Conservation (phyloP, 2,113 vertebrate species). For the Bagarius yarrelli region DNA sequence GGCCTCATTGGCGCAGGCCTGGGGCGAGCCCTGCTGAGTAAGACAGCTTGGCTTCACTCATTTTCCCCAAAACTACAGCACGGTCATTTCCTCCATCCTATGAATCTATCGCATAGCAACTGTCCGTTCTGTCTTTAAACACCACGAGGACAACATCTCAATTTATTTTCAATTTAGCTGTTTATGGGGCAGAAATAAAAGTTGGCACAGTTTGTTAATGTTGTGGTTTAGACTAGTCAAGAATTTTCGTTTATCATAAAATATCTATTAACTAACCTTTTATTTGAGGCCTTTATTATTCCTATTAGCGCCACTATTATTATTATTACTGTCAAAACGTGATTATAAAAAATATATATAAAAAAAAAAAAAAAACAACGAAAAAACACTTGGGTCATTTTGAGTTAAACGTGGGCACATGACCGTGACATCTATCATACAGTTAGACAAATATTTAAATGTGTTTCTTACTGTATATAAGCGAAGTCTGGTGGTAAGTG, state of each 20-base stretch:
- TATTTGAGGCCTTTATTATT: slow-evolving; percentile 11
- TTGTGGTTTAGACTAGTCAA: background rate
- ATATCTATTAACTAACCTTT: slow-evolving; percentile 8
- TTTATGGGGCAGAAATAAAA: slow-evolving; percentile 34
- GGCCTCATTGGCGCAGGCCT: slow-evolving; percentile 59
- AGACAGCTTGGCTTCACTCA: slow-evolving; percentile 33
- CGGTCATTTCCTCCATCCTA: slow-evolving; percentile 51
- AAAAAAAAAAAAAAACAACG: too few species aligned
- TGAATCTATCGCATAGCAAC: slow-evolving; percentile 54
- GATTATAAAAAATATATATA: background rate
- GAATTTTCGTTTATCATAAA: background rate
- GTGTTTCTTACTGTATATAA: slow-evolving; percentile 48
- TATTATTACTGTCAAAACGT: slow-evolving; percentile 30
- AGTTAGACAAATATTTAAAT: slow-evolving; percentile 46
- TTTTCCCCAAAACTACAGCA: slow-evolving; percentile 38
- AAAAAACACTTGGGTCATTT: slow-evolving; percentile 16
- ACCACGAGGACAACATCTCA: slow-evolving; percentile 39
- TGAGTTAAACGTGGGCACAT: slow-evolving; percentile 24
- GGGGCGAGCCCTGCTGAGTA: slow-evolving; percentile 56
- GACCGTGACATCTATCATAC: slow-evolving; percentile 34
- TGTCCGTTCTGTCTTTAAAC: slow-evolving; percentile 53
- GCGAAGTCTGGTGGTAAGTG: slow-evolving; percentile 50
- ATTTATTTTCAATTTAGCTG: slow-evolving; percentile 51
- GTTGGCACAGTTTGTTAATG: slow-evolving; percentile 20
- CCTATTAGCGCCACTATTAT: slow-evolving; percentile 27